Evolutionary conservation across 1,140 invertebrate species (phyloP).

Genomic region (Lepidurus couesii): DNA sequence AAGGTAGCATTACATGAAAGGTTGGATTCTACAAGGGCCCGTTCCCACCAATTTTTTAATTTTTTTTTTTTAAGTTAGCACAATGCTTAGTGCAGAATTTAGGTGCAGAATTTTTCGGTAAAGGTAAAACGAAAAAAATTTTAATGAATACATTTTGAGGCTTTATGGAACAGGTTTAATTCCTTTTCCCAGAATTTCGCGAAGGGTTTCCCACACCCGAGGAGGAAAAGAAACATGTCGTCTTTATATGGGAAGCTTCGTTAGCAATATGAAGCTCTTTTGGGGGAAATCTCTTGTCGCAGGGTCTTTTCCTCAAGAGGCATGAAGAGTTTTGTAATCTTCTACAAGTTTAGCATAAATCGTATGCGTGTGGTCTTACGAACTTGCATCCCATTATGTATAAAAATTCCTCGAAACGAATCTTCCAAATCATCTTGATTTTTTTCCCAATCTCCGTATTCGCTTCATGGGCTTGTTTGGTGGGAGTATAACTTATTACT

Average conservation of each 20-base stretch:
- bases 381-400: too few relatives aligned
- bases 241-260: slow-evolving; percentile 16
- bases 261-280: background rate
- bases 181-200: background rate
- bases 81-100: background rate
- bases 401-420: too few relatives aligned
- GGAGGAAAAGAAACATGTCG: background rate
- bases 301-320: background rate
- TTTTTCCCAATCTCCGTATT: too few relatives aligned
- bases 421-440: too few relatives aligned
- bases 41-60: too few relatives aligned
- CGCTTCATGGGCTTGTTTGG: too few relatives aligned
- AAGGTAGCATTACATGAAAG: too few relatives aligned
- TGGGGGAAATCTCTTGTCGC: background rate
- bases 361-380: too few relatives aligned
- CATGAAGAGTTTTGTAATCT: too few relatives aligned
- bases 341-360: too few relatives aligned
- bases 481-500: background rate
- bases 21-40: too few relatives aligned
- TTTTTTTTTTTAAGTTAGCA: background rate
- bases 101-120: background rate
- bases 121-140: background rate
- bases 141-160: background rate
- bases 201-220: background rate
- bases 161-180: background rate